phyloP scores from a whole-genome alignment of 2,888 invertebrate genomes.

The Limnephilus auricula region DNA sequence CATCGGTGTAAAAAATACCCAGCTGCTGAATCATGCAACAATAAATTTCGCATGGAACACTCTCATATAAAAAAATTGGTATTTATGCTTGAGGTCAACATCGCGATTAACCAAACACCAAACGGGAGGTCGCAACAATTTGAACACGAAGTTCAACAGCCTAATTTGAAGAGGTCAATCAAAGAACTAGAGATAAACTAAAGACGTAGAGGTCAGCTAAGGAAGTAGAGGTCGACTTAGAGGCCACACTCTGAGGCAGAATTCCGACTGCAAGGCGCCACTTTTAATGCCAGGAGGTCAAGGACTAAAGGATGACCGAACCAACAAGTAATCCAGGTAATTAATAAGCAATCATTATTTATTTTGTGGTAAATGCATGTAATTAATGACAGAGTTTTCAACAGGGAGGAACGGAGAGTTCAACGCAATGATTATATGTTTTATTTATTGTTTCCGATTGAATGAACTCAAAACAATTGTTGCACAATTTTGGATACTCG shows the following conservation, averaged over 20 bases:
- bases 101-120: neutral
- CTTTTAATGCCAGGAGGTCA: constrained; percentile 8
- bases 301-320: neutral
- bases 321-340: neutral
- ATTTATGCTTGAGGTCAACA: neutral
- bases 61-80: neutral
- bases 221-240: neutral
- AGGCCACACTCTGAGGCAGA: neutral
- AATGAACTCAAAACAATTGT: neutral
- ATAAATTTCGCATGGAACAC: neutral
- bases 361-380: neutral
- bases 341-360: neutral
- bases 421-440: neutral
- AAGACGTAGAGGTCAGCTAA: neutral
- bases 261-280: neutral
- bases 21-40: neutral
- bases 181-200: neutral
- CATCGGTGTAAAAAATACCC: neutral
- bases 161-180: constrained; percentile 25
- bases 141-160: constrained; percentile 34
- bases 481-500: neutral
- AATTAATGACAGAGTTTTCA: neutral
- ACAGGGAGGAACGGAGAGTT: neutral
- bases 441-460: neutral
- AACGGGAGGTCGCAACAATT: constrained; percentile 23